Evolutionary conservation across 1,140 invertebrate species (phyloP).

Genomic region (Listronotus oregonensis): DNA sequence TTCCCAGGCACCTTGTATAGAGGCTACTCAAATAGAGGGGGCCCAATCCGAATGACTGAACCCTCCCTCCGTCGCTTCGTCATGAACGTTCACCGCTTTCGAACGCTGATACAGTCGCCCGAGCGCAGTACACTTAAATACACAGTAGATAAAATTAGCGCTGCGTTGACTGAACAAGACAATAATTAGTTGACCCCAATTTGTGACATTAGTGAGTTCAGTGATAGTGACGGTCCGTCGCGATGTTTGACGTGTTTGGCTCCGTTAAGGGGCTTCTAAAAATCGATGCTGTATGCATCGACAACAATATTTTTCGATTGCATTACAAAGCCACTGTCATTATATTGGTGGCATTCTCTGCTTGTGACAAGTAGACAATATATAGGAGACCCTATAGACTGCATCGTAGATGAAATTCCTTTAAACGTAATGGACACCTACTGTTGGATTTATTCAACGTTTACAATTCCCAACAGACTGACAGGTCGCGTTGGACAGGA

Average conservation of each 20-base stretch:
- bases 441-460: constrained; percentile 96
- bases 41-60: constrained; percentile 21
- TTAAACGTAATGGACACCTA: constrained; percentile 89
- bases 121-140: constrained; percentile 48
- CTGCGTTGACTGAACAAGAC: constrained; percentile 18
- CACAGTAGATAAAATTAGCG: constrained; percentile 45
- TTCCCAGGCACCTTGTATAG: constrained; percentile 4
- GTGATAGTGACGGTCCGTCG: constrained; percentile 42
- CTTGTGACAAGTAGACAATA: constrained; percentile 93
- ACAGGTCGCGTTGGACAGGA: constrained; percentile 74
- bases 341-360: constrained; percentile 85
- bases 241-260: constrained; percentile 92
- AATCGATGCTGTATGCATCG: constrained; percentile 88
- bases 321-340: constrained; percentile 95
- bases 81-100: constrained; percentile 16
- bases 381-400: constrained; percentile 93
- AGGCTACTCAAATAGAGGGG: constrained; percentile 22
- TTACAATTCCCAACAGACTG: constrained; percentile 79
- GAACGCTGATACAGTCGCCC: constrained; percentile 38
- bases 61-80: constrained; percentile 21
- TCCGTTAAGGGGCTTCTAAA: constrained; percentile 90
- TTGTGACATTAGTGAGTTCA: constrained; percentile 18
- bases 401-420: constrained; percentile 88
- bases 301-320: constrained; percentile 92
- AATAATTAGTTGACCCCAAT: constrained; percentile 27